Evolutionary conservation across 1,140 invertebrate species (phyloP), one percentile per base, ranked within the genome.

Genomic region (Aphidius gifuensis): DNA sequence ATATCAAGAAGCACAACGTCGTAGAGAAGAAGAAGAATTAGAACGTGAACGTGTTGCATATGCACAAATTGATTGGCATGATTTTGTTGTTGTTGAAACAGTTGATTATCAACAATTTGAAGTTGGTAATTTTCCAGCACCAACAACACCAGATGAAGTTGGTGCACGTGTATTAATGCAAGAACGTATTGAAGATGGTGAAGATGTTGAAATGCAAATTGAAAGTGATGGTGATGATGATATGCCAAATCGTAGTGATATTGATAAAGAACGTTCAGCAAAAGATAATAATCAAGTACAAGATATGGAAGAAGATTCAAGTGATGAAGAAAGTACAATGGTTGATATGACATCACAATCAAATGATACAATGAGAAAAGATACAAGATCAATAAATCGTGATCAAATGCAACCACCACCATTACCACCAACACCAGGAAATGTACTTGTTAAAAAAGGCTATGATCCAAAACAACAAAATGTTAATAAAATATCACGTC

Each of bases 21-120:
- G 92, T 2, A 91, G 92, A 64, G 95, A 98, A 77, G 95, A 99
- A 76, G 95, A 97, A 71, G 92, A 93, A 71, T 85, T 94, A 16
- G 97, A 99, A 79, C 87, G 92, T 46, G 98, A 99, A 80, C 86
- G 96, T 81, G 88, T 98, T 43, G 95, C 96, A 0, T 99, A 99
- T 77, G 94, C 95, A 4, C 93, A 96, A 72, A 98, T 99, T 68
- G 98, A 99, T 77, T 99, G 98, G 98, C 98, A 99, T 76, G 97
- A 99, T 81, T 99, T 99, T 83, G 97, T 99, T 3, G 96, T 99
- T 1, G 98, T 99, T 0, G 97, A 99, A 80, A 99, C 97, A 0
- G 97, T 99, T 0, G 98, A 99, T 79, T 99, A 99, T 79, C 94
- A 98, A 68, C 92, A 93, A 1, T 94, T 94, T 72, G 97, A 99